These are phyloP conservation scores for Machimus rusticus DNA, from an alignment of 2,888 invertebrate genomes.

Conservation along the genomic window DNA sequence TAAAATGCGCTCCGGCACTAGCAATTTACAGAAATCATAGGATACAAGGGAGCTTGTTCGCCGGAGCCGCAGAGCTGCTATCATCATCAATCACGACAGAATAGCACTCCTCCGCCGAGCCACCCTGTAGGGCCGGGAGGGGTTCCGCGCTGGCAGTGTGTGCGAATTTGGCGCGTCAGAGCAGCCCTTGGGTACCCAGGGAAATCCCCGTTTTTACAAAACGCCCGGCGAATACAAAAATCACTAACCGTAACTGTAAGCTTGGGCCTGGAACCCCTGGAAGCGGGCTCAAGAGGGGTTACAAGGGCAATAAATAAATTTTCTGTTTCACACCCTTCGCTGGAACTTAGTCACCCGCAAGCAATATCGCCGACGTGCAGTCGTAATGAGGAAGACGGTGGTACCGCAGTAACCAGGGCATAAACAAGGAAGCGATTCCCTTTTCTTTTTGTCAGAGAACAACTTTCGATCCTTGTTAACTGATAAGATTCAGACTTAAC, in stretches of 20 bases:
- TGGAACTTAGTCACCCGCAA: background rate
- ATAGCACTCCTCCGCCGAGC: conserved; percentile 25
- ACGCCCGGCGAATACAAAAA: conserved; percentile 9
- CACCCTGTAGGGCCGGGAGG: background rate
- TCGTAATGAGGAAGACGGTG: conserved; percentile 4
- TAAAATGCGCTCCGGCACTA: background rate
- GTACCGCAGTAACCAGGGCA: background rate
- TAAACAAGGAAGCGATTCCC: conserved; percentile 22
- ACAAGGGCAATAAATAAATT: conserved; percentile 26
- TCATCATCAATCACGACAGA: conserved; percentile 16
- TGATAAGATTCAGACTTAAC: conserved; percentile 28
- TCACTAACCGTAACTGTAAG: conserved; percentile 8
- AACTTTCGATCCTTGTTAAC: conserved; percentile 28
- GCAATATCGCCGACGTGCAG: conserved; percentile 1
- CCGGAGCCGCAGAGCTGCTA: background rate
- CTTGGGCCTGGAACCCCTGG: background rate
- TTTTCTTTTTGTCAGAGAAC: conserved; percentile 7
- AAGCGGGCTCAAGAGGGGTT: background rate
- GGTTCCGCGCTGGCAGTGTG: background rate
- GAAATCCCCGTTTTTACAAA: conserved; percentile 8
- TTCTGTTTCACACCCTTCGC: conserved; percentile 26
- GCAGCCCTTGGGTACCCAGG: background rate
- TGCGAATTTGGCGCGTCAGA: background rate
- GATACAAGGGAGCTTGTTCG: conserved; percentile 1
- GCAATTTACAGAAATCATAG: conserved; percentile 25